phyloP scores from a whole-genome alignment of 2,888 invertebrate species.

The Harmothoe impar region DNA sequence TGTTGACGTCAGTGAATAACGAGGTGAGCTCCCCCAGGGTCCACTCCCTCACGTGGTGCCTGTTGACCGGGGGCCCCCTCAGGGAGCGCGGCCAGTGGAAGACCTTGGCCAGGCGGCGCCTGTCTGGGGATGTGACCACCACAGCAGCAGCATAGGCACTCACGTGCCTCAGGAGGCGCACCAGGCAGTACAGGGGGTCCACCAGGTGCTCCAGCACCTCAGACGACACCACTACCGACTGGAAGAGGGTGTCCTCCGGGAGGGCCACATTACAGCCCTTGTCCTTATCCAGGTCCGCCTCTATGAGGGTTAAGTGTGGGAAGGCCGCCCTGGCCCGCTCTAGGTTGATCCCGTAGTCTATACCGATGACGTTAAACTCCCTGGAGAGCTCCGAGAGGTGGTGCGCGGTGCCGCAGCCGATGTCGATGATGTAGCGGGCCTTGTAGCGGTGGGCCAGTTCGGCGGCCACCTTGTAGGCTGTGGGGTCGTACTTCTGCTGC shows the following conservation, averaged over 20 bases:
- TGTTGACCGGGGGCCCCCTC: slow-evolving; percentile 31
- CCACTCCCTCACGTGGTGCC: slow-evolving; percentile 53
- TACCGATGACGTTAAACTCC: slow-evolving; percentile 48
- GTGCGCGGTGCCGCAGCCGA: slow-evolving; percentile 44
- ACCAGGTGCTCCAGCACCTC: slow-evolving; percentile 54
- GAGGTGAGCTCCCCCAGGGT: slow-evolving; percentile 19
- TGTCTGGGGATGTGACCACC: slow-evolving; percentile 52
- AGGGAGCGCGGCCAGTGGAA: slow-evolving; percentile 39
- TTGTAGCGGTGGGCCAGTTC: slow-evolving; percentile 40
- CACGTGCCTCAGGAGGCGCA: slow-evolving; percentile 19
- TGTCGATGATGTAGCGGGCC: slow-evolving; percentile 36
- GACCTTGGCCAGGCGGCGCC: slow-evolving; percentile 18
- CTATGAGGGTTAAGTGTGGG: slow-evolving; percentile 45
- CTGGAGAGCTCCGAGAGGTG: background rate
- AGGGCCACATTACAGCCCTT: slow-evolving; percentile 36
- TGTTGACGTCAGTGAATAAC: slow-evolving; percentile 34
- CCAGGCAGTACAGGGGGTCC: slow-evolving; percentile 44
- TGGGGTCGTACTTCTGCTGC: background rate
- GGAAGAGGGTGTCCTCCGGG: slow-evolving; percentile 29
- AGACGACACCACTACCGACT: slow-evolving; percentile 42
- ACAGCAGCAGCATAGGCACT: slow-evolving; percentile 42
- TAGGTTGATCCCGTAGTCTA: slow-evolving; percentile 42
- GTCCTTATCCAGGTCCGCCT: slow-evolving; percentile 35
- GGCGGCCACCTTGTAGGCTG: slow-evolving; percentile 44
- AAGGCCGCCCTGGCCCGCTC: background rate